Percentiles rank a stretch among this genome's conserved stretches.
These are phyloP conservation scores for Ammospiza caudacuta DNA, from an alignment of 2,113 vertebrate species.

Conservation along the genomic window DNA sequence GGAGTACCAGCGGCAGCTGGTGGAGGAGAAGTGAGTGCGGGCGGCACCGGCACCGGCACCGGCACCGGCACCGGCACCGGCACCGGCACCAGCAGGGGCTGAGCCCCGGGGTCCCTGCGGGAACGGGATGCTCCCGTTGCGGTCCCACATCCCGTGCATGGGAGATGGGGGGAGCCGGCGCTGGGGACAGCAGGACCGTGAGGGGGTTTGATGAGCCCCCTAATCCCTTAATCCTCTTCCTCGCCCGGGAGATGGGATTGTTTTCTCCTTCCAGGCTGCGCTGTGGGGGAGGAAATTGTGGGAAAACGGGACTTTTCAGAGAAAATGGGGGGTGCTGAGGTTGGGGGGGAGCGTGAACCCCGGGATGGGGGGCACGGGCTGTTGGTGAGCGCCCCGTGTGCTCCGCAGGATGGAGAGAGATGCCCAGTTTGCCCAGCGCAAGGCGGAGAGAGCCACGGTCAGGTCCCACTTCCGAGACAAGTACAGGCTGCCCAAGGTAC, in stretches of 20 bases:
- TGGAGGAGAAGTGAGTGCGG: constrained; percentile 94
- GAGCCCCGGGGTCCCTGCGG: neutral
- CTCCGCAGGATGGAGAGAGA: constrained; percentile 89
- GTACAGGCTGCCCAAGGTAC: constrained; percentile 94
- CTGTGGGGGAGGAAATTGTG: neutral
- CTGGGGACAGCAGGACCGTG: neutral
- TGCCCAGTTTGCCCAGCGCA: constrained; percentile 90
- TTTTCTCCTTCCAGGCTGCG: neutral
- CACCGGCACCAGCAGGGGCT: neutral
- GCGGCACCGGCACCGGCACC: neutral
- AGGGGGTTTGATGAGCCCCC: constrained; percentile 38
- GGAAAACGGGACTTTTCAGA: neutral
- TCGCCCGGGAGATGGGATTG: constrained; percentile 18
- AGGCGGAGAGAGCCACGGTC: constrained; percentile 93
- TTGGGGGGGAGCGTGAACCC: accelerated
- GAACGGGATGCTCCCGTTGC: neutral
- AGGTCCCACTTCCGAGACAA: constrained; percentile 94
- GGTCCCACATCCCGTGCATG: accelerated
- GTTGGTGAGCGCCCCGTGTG: neutral
- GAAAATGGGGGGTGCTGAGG: neutral
- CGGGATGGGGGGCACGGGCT: accelerated
- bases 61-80: neutral
- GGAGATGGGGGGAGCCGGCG: neutral
- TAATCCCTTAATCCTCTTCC: constrained; percentile 82
- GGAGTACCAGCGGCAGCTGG: constrained; percentile 94